Conservation (phyloP, 2,797 vertebrate genomes). For the Megaceryle alcyon region DNA sequence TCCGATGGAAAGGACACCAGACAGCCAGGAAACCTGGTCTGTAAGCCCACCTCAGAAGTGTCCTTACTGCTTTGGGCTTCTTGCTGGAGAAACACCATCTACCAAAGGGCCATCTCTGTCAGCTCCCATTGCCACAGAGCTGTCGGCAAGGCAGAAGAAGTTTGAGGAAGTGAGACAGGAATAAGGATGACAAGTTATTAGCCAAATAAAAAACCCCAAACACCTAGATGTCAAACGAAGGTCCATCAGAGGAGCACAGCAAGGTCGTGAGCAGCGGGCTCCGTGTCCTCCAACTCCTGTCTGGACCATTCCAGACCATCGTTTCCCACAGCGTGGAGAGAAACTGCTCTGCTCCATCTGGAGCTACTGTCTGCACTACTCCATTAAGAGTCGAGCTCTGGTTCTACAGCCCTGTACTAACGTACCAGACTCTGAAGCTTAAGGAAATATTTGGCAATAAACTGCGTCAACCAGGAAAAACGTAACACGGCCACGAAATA, state of each 20-base stretch:
- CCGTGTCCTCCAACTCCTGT: background rate
- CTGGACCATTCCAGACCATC: background rate
- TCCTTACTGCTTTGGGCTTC: background rate
- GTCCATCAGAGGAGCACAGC: background rate
- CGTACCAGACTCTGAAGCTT: background rate
- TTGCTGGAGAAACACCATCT: background rate
- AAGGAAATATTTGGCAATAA: background rate
- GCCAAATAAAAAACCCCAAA: rapidly evolving
- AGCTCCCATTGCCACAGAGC: background rate
- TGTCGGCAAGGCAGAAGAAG: background rate
- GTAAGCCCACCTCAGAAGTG: background rate
- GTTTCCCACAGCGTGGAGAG: no score
- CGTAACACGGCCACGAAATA: rapidly evolving
- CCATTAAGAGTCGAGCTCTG: background rate
- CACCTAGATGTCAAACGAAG: background rate
- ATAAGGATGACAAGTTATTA: background rate
- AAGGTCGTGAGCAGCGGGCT: background rate
- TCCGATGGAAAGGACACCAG: background rate
- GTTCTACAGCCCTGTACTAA: background rate
- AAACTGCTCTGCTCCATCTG: background rate
- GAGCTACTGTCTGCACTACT: background rate
- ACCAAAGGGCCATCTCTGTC: background rate
- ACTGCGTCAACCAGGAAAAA: no score
- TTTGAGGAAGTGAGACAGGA: background rate
- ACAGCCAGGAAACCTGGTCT: background rate